Evolutionary conservation across 2,797 vertebrate genomes (phyloP).

Genomic region (Lophius americanus): DNA sequence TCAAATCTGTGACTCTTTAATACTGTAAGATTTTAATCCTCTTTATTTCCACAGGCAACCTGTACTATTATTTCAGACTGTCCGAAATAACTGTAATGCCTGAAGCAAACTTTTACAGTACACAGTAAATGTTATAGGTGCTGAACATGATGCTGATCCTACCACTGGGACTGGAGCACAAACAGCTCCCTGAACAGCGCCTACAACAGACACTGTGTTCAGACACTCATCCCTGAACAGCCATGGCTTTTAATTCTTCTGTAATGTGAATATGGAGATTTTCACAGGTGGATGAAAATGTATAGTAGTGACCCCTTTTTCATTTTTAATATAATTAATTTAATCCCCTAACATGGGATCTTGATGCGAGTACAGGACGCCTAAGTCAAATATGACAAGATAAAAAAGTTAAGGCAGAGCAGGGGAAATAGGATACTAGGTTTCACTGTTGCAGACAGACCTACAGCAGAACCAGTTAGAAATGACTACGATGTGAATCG

Average conservation of each 20-base stretch:
- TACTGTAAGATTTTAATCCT: not conserved
- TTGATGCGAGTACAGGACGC: slow-evolving; percentile 15
- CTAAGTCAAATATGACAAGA: slow-evolving; percentile 15
- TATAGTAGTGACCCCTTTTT: slow-evolving; percentile 37
- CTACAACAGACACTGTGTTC: not conserved
- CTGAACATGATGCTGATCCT: slow-evolving; percentile 34
- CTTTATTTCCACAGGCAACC: not conserved
- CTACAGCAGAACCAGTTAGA: not conserved
- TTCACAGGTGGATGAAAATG: slow-evolving; percentile 31
- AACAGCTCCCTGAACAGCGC: slow-evolving; percentile 30
- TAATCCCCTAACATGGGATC: slow-evolving; percentile 44
- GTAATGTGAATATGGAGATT: slow-evolving; percentile 36
- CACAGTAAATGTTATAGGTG: not conserved
- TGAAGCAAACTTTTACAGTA: not conserved
- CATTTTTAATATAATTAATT: slow-evolving; percentile 49
- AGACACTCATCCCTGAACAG: slow-evolving; percentile 9
- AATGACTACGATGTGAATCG: not conserved
- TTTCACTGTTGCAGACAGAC: slow-evolving; percentile 12
- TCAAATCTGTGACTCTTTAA: not conserved
- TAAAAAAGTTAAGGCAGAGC: slow-evolving; percentile 9
- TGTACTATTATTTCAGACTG: not conserved
- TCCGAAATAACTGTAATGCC: not conserved
- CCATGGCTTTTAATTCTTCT: slow-evolving; percentile 1
- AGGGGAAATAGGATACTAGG: slow-evolving; percentile 6
- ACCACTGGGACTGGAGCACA: not conserved